Evolutionary conservation across 2,797 vertebrate genomes (phyloP), one percentile per base, ranked within the genome.

Genomic region (Eutrigla gurnardus): DNA sequence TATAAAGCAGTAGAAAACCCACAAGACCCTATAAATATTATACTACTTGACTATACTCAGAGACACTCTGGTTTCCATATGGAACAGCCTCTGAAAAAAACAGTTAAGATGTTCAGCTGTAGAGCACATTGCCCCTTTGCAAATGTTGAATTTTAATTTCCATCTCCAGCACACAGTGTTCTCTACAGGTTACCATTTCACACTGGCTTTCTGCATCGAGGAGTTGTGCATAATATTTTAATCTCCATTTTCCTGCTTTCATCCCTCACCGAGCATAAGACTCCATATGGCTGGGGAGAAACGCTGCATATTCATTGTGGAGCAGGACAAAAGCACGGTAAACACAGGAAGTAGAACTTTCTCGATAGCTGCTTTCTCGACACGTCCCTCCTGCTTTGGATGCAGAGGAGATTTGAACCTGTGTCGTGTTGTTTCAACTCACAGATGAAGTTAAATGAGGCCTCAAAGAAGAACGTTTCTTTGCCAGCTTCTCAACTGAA

Each of bases 231-330:
- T 7, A 10, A 9, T 50, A 37, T 32, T 65, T 70, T n/a, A 65
- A 65, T 54, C 33, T 70, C 36, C 1, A 8, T 55, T 50, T 53
- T 25, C 37, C 61, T 37, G 42, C 47, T 50, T n/a, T 64, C 35
- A 43, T 37, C 37, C 10, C 2, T 58, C 40, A 47, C 10, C 5
- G 6, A 45, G 42, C 64, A 25, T 17, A 32, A 40, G 17, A 36
- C 47, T 53, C 59, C 32, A 4, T 25, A 4, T 0, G 14, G 5
- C 25, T 43, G 2, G 33, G 33, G 0, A 12, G 7, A 12, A 12
- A 9, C 25, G 36, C 47, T 25, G 36, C 32, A 25, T 40, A 10
- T 4, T 70, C 18, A 17, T 15, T 45, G 60, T 61, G 60, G 53
- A 46, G 65, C 36, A 5, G 17, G 2, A 66, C 36, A 55, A 32